Evolutionary conservation across 2,888 invertebrate genomes (phyloP).

Genomic region (Polietes domitor): DNA sequence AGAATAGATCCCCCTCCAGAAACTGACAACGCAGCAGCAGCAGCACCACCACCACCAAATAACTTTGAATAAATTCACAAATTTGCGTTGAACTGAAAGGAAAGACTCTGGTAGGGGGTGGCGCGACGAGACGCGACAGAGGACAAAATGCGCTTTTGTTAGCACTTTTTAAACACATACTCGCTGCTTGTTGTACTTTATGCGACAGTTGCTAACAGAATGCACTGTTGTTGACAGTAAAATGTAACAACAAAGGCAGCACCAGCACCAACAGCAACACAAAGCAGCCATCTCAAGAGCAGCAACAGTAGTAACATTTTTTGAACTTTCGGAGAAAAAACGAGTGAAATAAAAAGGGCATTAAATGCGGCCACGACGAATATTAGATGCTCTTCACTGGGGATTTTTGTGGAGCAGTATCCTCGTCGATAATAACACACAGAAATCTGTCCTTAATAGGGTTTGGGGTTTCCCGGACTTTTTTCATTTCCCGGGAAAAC

Average conservation of each 20-base stretch:
- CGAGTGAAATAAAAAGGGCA: no score
- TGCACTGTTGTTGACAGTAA: conserved; percentile 67
- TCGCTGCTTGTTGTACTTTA: conserved; percentile 54
- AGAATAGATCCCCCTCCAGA: not conserved
- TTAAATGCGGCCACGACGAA: no score
- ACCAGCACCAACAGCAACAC: not conserved
- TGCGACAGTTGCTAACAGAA: conserved; percentile 65
- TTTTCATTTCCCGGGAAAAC: no score
- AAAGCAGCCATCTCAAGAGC: conserved; percentile 28
- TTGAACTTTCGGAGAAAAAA: no score
- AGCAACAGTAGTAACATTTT: conserved; percentile 43
- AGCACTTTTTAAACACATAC: conserved; percentile 52
- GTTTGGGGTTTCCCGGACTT: no score
- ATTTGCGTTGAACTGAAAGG: not conserved
- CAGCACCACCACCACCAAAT: conserved; percentile 49
- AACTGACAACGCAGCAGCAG: conserved; percentile 8
- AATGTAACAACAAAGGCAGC: conserved; percentile 49
- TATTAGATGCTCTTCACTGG: no score
- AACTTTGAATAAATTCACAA: conserved; percentile 52
- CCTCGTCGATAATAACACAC: no score
- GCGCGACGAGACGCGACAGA: not conserved
- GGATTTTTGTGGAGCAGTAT: no score
- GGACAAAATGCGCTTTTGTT: conserved; percentile 45
- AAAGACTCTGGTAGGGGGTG: not conserved
- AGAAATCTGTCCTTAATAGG: no score